phyloP scores from a whole-genome alignment of 2,888 invertebrate species.

The Prosopocoilus inquinatus region DNA sequence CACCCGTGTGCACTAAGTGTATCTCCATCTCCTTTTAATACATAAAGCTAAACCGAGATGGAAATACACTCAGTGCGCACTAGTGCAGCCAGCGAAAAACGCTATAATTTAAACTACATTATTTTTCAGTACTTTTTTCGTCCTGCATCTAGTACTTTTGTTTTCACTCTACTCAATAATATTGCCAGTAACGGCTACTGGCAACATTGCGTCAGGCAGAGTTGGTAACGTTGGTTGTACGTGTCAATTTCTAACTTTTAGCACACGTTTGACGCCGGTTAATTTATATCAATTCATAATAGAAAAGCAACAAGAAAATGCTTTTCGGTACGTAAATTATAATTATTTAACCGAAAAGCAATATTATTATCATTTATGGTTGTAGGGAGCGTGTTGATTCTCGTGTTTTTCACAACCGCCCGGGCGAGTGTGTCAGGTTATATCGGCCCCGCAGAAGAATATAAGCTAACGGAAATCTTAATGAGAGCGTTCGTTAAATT shows the following conservation, averaged over 20 bases:
- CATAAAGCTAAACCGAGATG: too few relatives aligned
- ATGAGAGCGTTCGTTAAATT: slow-evolving; percentile 35
- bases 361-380: slow-evolving; percentile 5
- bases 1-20: too few relatives aligned
- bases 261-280: slow-evolving; percentile 24
- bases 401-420: slow-evolving; percentile 20
- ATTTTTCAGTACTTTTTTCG: too few relatives aligned
- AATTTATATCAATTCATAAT: slow-evolving; percentile 11
- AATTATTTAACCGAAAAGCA: slow-evolving; percentile 2
- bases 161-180: too few relatives aligned
- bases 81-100: too few relatives aligned
- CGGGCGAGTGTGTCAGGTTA: slow-evolving; percentile 47
- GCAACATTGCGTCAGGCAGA: too few relatives aligned
- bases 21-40: too few relatives aligned
- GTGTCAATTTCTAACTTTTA: slow-evolving; percentile 25
- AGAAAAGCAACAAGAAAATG: slow-evolving; percentile 16
- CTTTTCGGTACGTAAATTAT: slow-evolving; percentile 17
- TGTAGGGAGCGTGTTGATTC: slow-evolving; percentile 4
- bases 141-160: too few relatives aligned
- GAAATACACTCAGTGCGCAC: too few relatives aligned
- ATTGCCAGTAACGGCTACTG: too few relatives aligned
- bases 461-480: slow-evolving; percentile 39
- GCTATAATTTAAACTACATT: too few relatives aligned
- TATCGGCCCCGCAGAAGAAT: slow-evolving; percentile 39
- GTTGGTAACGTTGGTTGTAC: slow-evolving; percentile 2